phyloP scores from a whole-genome alignment of 2,797 vertebrate genomes.

The Toxotes lorentzi region DNA sequence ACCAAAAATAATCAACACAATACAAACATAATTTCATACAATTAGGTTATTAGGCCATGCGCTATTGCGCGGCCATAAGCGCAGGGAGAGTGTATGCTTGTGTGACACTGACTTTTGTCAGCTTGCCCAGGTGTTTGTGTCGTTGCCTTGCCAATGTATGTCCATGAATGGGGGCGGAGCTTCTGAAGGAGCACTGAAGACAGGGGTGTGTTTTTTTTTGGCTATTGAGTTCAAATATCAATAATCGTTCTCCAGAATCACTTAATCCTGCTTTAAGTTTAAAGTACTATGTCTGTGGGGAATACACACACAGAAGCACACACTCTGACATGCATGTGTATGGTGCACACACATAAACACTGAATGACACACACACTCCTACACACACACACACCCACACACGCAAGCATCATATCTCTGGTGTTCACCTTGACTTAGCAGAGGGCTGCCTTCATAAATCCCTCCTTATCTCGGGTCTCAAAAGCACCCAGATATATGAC shows the following conservation, averaged over 20 bases:
- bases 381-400: slow-evolving; percentile 25
- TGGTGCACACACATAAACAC: slow-evolving; percentile 30
- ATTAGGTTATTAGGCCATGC: background rate
- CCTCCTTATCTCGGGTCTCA: slow-evolving; percentile 80
- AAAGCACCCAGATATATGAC: slow-evolving; percentile 72
- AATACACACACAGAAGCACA: background rate
- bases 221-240: too few species aligned
- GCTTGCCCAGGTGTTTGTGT: too few species aligned
- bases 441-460: slow-evolving; percentile 78
- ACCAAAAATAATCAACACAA: too few species aligned
- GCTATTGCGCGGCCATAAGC: background rate
- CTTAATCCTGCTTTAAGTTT: background rate
- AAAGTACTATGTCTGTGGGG: background rate
- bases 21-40: background rate
- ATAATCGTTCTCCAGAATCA: too few species aligned
- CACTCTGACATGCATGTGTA: slow-evolving; percentile 11
- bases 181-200: too few species aligned
- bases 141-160: too few species aligned
- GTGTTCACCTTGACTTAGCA: slow-evolving; percentile 81
- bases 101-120: too few species aligned
- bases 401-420: slow-evolving; percentile 67
- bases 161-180: too few species aligned
- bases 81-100: background rate
- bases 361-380: background rate
- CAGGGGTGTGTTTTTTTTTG: too few species aligned